Evolutionary conservation across 2,113 vertebrate genomes (phyloP).

Genomic region (Melospiza georgiana): DNA sequence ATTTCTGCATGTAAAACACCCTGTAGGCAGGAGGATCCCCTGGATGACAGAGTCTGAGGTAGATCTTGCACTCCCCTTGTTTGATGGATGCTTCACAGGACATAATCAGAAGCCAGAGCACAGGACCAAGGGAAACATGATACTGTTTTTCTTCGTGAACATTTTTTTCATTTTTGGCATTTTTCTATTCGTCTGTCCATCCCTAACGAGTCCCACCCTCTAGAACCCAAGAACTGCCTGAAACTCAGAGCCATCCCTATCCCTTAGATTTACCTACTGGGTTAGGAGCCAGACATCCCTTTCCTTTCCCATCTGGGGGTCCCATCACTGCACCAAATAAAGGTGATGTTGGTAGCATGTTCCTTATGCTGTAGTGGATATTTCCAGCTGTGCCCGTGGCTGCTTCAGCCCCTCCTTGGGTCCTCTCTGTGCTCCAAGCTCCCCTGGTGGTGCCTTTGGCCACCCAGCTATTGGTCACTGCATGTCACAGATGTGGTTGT

Average conservation of each 20-base stretch:
- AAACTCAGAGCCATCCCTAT: background rate
- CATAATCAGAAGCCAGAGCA: background rate
- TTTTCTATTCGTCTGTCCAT: background rate
- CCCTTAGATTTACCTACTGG: background rate
- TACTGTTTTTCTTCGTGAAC: background rate
- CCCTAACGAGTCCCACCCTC: background rate
- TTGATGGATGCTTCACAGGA: background rate
- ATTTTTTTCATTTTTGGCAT: background rate
- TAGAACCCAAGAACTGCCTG: too few relatives aligned
- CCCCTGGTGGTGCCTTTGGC: background rate
- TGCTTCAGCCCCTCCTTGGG: background rate
- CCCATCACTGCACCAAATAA: rapidly evolving
- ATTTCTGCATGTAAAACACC: background rate
- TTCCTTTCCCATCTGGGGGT: rapidly evolving
- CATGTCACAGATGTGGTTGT: background rate
- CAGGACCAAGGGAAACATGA: background rate
- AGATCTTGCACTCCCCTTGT: background rate
- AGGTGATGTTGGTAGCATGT: background rate
- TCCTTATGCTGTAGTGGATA: background rate
- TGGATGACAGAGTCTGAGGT: background rate
- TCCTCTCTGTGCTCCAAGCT: background rate
- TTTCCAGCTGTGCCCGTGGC: rapidly evolving
- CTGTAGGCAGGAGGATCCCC: background rate
- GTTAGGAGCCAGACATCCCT: background rate
- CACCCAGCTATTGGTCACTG: background rate